These are phyloP conservation scores for Euwallacea fornicatus DNA, from an alignment of 1,140 invertebrate genomes.

Conservation along the genomic window DNA sequence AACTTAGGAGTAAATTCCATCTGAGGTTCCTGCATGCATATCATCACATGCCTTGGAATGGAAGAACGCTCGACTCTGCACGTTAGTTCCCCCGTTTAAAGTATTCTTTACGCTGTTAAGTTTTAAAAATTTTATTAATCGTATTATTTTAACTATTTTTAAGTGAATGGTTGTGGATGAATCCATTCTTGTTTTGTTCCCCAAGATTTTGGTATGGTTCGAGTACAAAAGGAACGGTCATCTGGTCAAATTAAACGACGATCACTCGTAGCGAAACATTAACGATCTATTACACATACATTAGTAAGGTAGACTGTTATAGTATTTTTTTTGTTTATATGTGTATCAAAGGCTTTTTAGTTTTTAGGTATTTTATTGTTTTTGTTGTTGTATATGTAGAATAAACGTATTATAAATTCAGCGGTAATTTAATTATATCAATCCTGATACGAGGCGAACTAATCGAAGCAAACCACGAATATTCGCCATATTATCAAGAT, in stretches of 20 bases:
- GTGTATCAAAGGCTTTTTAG: slow-evolving; percentile 35
- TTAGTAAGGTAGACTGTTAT: slow-evolving; percentile 35
- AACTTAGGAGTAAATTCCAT: not conserved
- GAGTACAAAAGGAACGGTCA: not conserved
- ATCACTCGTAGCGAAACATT: slow-evolving; percentile 26
- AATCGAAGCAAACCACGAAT: not conserved
- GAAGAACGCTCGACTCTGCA: slow-evolving; percentile 8
- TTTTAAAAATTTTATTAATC: slow-evolving; percentile 36
- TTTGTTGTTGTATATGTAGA: slow-evolving; percentile 36
- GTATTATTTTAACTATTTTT: slow-evolving; percentile 26
- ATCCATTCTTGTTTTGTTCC: not conserved
- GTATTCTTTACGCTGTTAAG: slow-evolving; percentile 37
- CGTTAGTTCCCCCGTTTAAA: slow-evolving; percentile 19
- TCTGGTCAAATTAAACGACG: slow-evolving; percentile 2
- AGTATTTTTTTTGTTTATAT: slow-evolving; percentile 39
- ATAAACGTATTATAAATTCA: slow-evolving; percentile 36
- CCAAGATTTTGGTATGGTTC: not conserved
- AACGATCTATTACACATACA: slow-evolving; percentile 14
- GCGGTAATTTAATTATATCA: not conserved
- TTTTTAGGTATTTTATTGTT: slow-evolving; percentile 38
- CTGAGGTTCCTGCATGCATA: slow-evolving; percentile 20
- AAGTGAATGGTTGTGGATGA: slow-evolving; percentile 35
- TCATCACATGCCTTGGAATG: slow-evolving; percentile 1
- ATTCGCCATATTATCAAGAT: not conserved
- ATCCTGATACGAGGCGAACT: not conserved